Base-by-base conservation (phyloP, 2,113 vertebrate genomes). In the Rhinolophus ferrumequinum region DNA sequence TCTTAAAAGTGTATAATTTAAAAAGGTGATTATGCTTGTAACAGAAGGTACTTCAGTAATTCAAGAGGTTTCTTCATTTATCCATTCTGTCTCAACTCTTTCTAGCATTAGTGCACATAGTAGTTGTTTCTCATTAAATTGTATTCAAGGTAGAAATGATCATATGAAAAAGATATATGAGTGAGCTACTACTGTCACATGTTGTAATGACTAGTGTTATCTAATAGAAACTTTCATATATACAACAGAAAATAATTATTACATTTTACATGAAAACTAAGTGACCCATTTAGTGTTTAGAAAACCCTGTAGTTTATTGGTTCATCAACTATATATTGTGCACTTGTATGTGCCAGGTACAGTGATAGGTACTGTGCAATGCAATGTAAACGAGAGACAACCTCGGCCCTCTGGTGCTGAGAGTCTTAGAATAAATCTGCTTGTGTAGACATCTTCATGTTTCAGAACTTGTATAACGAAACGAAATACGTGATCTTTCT, bases 11-110 rank as follows among this genome's bases (percentile, higher is more conserved):
- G 10, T 83, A 3, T 60, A 54, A 35, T 73, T 94, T 1, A 30
- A 84, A 30, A 50, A 87, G 75, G 69, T 75, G 66, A 88, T 94
- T 91, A 72, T 3, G 38, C 93, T 92, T 95, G 13, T 95, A 94
- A 79, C 73, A 88, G 85, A 91, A 16, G 62, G 96, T 87, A 60
- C 73, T 95, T 91, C 66, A 38, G 75, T 88, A 75, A 81, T 54
- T 62, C 35, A 90, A 44, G 44, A 96, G 62, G 4, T 91, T 90
- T 76, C 91, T 98, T 96, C 88, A 38, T 66, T 75, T 83, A 84
- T 75, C 41, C 13, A 22, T 64, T 75, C 77, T 35, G 0, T 95
- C 85, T 90, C 70, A 88, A 24, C 58, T 87, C 47, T 84, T 86
- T 97, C 50, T 85, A 93, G 56, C 87, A 54, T 70, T 94, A 93